Evolutionary conservation across 2,888 invertebrate species (phyloP), one percentile per base, ranked within the genome.

Genomic region (Pseudococcus jackbeardsleyi): DNA sequence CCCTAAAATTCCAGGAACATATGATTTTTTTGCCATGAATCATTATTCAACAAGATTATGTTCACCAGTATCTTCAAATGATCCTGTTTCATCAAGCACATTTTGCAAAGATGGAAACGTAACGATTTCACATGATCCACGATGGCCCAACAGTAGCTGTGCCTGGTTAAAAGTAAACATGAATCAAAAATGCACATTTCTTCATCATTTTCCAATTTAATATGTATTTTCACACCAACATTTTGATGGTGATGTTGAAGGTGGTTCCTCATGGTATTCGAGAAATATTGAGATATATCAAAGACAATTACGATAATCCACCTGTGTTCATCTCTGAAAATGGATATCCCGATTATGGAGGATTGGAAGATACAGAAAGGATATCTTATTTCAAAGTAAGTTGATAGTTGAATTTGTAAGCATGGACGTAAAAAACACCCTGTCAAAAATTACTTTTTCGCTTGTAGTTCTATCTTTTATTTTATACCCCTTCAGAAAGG

Each of bases 21-120:
- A 93, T 0, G 96, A 97, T 91, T 96, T 95, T 91, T 92, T 96
- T 86, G 96, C 95, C 0, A 91, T 96, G 19, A 96, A 96, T 91
- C 94, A 95, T 89, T 96, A 96, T 91, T 94, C 95, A 0, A 93
- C 94, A 0, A 92, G 91, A 89, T 90, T 94, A 90, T 92, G 92
- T 0, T 85, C 89, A 1, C 54, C 86, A 7, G 88, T 86, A 22
- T 64, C 12, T 64, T 54, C 3, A 54, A n/a, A 54, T 19, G 5
- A 59, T n/a, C 59, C 48, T 50, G 15, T 42, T 42, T 1, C 15
- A 15, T 1, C 15, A 15, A 50, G 48, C 22, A 12, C 17, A 77
- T 33, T 26, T 59, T 82, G 11, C 9, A 54, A 42, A 8, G 88
- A 88, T 88, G 17, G 2, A 26, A 79, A 54, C 59, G 82, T 39